Conservation (phyloP, 2,888 invertebrate genomes). For the Taenaris catops region DNA sequence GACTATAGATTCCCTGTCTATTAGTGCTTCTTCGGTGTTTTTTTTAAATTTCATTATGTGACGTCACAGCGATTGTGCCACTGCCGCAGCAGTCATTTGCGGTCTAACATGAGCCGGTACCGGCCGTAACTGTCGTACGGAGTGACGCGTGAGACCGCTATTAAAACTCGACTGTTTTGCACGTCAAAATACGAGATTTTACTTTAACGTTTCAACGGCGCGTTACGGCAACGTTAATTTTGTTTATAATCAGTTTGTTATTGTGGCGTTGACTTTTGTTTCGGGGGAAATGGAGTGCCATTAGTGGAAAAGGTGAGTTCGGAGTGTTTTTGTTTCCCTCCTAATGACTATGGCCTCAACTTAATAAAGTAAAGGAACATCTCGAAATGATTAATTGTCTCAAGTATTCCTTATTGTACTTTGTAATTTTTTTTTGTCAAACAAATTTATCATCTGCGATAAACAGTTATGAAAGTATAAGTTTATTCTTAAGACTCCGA, state of each 20-base stretch:
- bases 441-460: not conserved
- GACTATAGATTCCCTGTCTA: constrained; percentile 46
- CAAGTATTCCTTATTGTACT: not conserved
- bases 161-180: constrained; percentile 34
- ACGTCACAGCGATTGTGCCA: constrained; percentile 56
- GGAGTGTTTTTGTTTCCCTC: constrained; percentile 13
- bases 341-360: constrained; percentile 10
- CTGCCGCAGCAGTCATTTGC: constrained; percentile 55
- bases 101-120: constrained; percentile 54
- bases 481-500: too few species aligned
- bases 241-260: constrained; percentile 31
- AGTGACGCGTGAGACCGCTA: constrained; percentile 33
- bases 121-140: constrained; percentile 43
- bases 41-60: constrained; percentile 64
- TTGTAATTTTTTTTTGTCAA: constrained; percentile 5
- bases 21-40: constrained; percentile 47
- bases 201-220: constrained; percentile 34
- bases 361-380: constrained; percentile 13
- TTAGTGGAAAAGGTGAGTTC: constrained; percentile 56
- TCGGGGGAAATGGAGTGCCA: constrained; percentile 57
- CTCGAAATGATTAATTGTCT: constrained; percentile 15
- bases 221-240: constrained; percentile 35
- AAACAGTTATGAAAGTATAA: not conserved
- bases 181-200: constrained; percentile 28
- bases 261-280: constrained; percentile 31